Base-by-base conservation (phyloP, 2,797 vertebrate genomes). In the Spinus olivaceus region DNA sequence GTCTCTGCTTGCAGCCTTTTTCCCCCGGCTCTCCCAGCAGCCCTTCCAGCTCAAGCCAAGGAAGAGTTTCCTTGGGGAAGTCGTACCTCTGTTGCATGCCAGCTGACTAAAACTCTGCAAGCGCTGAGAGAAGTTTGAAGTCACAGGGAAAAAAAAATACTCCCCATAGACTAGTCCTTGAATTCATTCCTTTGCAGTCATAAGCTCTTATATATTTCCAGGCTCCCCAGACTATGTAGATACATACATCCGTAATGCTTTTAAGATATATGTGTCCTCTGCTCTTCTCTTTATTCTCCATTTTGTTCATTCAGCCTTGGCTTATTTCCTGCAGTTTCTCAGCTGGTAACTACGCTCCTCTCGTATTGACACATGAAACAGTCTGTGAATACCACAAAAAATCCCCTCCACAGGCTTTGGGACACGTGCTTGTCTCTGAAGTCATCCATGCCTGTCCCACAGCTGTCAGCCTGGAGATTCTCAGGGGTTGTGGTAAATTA, bases 91-190 rank as follows among this genome's bases (percentile, higher is more conserved):
- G 92, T 86, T 91, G 88, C 94, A 96, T 95, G 92, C 94, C 95
- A 94, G 94, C 93, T 86, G 97, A 96, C 96, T 94, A 93, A 95
- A 94, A 95, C 95, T 95, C 92, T 44, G 91, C 0, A 18, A 94
- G 84, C 42, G 39, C 61, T 6, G 32, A 88, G 90, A 93, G 92
- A 95, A 95, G 95, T 95, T 96, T 94, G 95, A 92, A 97, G 96
- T 97, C 95, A 97, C 92, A 94, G 88, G 59, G 56, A 50, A 71
- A 92, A 94, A 59, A 94, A 93, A 91, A 54, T 37, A 19, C 80
- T 97, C 92, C 91, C 83, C 86, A 70, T 33, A 95, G 97, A 95
- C 94, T 46, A 76, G 54, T 86, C 92, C 92, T 90, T 92, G 84
- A 93, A 86, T 84, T 91, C 78, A 94, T 92, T 91, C 83, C 91